Base-by-base conservation (phyloP, 1,140 invertebrate species). In the Lutraria rhynchaena region DNA sequence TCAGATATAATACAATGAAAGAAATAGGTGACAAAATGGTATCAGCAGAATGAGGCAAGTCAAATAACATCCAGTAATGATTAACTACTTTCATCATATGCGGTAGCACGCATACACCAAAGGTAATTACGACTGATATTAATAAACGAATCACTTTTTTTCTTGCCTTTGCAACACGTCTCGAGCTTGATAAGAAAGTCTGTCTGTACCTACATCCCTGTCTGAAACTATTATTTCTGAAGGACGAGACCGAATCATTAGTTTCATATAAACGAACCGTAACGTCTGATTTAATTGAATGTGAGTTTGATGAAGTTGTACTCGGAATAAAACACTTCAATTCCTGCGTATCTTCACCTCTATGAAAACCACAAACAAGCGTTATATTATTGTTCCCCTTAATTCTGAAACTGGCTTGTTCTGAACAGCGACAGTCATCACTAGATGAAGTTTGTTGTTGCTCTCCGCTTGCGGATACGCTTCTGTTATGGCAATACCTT, bases 11-110 rank as follows among this genome's bases (percentile, higher is more conserved):
- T 82, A 96, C 94, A 53, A 97, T 94, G 91, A 95, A 96, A 15
- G 96, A 96, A n/a, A 96, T 93, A 1, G 96, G 96, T 2, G 96
- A 96, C 58, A 97, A 93, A 1, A 97, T 92, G 19, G 95, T 94
- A 88, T 95, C 95, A 87, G 96, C 95, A 85, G 95, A 93, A 60
- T 94, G 94, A 35, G 94, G 94, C 53, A 70, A 35, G 0, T 61
- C 33, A 53, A 81, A 53, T 1, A 89, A 37, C 19, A 83, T 19
- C 89, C 88, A 91, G 61, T 86, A 88, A 46, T 96, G 95, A 95
- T 96, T 96, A 92, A 96, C 94, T 89, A 97, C 96, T 15, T 96
- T 93, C 0, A 95, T 95, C 92, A 97, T 96, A 91, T 96, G 95
- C 0, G 96, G 96, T 27, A 97, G 91, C 91, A 97, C 96, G 92